Percentiles rank a stretch among this genome's conserved stretches.
Conservation (phyloP, 2,888 invertebrate genomes). For the Melitaea athalia region DNA sequence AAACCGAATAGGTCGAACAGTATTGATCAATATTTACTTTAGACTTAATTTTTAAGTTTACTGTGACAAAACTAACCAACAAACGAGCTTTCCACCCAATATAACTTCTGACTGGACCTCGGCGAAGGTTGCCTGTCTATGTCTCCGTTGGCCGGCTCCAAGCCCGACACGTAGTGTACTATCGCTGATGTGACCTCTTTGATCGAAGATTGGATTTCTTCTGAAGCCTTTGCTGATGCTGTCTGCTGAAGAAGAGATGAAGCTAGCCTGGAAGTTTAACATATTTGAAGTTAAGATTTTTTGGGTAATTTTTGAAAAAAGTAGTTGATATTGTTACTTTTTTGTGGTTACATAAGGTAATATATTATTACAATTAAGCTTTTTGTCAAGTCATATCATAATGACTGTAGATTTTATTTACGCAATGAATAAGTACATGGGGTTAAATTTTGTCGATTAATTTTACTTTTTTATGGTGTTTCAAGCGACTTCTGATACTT, state of each 20-base stretch:
- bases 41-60: not conserved
- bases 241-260: conserved; percentile 83
- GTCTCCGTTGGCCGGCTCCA: conserved; percentile 84
- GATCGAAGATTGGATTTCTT: conserved; percentile 92
- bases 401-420: too few relatives aligned
- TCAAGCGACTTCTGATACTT: not conserved
- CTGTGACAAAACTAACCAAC: conserved; percentile 60
- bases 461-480: not conserved
- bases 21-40: too few relatives aligned
- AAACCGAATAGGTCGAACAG: too few relatives aligned
- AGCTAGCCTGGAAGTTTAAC: conserved; percentile 80
- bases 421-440: too few relatives aligned
- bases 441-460: too few relatives aligned
- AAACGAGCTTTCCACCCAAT: conserved; percentile 97
- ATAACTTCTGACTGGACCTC: conserved; percentile 87
- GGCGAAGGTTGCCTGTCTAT: conserved; percentile 78
- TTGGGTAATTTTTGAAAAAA: not conserved
- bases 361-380: too few relatives aligned
- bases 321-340: not conserved
- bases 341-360: not conserved
- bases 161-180: conserved; percentile 92
- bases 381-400: too few relatives aligned
- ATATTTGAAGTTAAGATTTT: not conserved
- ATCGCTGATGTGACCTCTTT: conserved; percentile 96
- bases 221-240: conserved; percentile 75